Percentiles rank a stretch among this genome's conserved stretches.
Evolutionary conservation across 2,113 vertebrate genomes (phyloP).

Genomic region (Zosterops hypoxanthus): DNA sequence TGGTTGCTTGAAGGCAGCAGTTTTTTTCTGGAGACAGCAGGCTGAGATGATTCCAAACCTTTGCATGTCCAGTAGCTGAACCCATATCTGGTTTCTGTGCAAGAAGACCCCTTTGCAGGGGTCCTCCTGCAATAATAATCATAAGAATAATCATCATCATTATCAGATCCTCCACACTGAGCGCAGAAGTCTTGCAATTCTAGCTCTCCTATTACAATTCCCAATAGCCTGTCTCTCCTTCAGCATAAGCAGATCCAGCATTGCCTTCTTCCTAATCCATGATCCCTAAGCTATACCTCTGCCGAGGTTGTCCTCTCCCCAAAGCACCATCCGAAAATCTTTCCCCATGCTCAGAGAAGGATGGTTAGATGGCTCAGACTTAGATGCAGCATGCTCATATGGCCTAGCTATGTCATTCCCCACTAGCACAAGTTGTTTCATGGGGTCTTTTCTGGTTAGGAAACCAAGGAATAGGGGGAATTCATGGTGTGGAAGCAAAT

Average conservation of each 20-base stretch:
- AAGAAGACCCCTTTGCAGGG: background rate
- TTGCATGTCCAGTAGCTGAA: background rate
- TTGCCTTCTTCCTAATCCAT: background rate
- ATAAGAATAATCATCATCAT: background rate
- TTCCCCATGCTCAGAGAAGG: background rate
- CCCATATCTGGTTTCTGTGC: background rate
- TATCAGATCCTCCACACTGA: background rate
- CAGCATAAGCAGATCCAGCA: background rate
- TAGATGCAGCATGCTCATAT: rapidly evolving
- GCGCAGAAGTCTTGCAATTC: background rate
- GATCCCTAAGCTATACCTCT: background rate
- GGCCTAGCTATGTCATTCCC: background rate
- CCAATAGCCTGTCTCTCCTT: background rate
- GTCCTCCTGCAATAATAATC: background rate
- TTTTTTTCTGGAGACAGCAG: background rate
- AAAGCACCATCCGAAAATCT: background rate
- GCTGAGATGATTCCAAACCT: background rate
- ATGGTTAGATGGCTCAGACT: background rate
- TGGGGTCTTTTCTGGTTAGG: background rate
- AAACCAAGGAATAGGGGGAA: background rate
- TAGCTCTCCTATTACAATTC: background rate
- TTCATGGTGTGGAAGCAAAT: background rate
- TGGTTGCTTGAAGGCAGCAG: background rate
- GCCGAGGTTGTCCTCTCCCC: background rate
- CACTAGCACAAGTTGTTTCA: background rate